Conservation (phyloP, 2,797 vertebrate species). For the Leucoraja ocellata region DNA sequence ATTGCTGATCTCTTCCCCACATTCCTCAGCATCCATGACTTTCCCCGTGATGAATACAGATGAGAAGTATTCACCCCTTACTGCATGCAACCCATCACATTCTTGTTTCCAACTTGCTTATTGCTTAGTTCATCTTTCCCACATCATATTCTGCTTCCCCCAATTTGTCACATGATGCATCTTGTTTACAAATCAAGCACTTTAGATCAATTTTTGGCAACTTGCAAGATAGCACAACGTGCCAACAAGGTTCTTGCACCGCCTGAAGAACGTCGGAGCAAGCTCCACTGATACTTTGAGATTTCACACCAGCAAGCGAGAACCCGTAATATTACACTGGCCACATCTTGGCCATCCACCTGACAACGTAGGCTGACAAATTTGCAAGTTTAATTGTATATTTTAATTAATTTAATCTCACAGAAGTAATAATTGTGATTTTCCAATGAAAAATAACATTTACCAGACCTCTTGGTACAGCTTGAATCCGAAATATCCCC, state of each 20-base stretch:
- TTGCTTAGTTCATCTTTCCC: background rate
- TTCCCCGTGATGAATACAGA: too few relatives aligned
- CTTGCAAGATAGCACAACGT: background rate
- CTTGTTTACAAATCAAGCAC: background rate
- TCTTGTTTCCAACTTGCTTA: background rate
- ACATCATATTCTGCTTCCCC: background rate
- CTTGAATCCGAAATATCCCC: too few relatives aligned
- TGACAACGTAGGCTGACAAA: background rate
- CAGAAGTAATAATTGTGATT: background rate
- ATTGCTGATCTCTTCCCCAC: too few relatives aligned
- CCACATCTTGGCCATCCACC: background rate
- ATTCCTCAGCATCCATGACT: too few relatives aligned
- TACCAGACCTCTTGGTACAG: background rate
- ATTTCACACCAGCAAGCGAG: background rate
- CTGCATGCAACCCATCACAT: background rate
- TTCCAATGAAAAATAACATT: background rate
- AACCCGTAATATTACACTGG: background rate
- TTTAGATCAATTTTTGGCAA: background rate
- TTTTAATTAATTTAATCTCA: background rate
- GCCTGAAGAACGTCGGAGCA: background rate
- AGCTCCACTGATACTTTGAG: background rate
- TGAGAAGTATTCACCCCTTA: background rate
- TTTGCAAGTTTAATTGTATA: background rate
- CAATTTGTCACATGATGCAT: background rate
- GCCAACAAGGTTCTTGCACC: background rate